Evolutionary conservation across 1,140 invertebrate genomes (phyloP).

Genomic region (Nixonia krombeini): DNA sequence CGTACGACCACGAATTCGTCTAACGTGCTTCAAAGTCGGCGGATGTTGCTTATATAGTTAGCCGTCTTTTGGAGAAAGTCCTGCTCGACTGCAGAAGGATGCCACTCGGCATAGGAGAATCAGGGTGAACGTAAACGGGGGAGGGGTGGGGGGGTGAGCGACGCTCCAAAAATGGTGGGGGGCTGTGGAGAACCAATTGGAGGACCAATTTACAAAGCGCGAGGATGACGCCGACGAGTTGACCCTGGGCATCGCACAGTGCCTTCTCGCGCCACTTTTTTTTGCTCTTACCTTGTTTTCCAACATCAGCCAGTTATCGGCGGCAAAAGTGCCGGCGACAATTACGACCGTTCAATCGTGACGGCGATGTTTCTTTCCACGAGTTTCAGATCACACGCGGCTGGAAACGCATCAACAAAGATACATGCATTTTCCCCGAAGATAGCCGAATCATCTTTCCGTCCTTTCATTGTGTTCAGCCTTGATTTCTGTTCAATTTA

Average conservation of each 20-base stretch:
- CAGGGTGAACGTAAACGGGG: slow-evolving; percentile 50
- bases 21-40: slow-evolving; percentile 68
- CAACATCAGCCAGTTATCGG: not conserved
- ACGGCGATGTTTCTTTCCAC: not conserved
- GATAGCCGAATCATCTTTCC: too few relatives aligned
- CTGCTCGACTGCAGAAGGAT: slow-evolving; percentile 60
- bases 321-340: not conserved
- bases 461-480: too few relatives aligned
- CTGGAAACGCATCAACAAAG: too few relatives aligned
- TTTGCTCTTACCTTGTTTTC: slow-evolving; percentile 3
- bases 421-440: too few relatives aligned
- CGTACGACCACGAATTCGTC: slow-evolving; percentile 63
- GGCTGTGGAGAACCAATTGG: slow-evolving; percentile 31
- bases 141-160: slow-evolving; percentile 15
- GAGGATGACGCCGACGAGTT: slow-evolving; percentile 31
- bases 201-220: slow-evolving; percentile 32
- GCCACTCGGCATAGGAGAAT: slow-evolving; percentile 47
- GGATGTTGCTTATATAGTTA: slow-evolving; percentile 70
- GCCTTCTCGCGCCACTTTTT: not conserved
- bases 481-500: too few relatives aligned
- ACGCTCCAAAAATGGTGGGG: slow-evolving; percentile 20
- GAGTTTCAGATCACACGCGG: not conserved
- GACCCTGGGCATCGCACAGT: slow-evolving; percentile 44
- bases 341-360: not conserved
- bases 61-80: slow-evolving; percentile 71